Evolutionary conservation across 1,140 invertebrate species (phyloP).

Genomic region (Lordiphosa clarofinis): DNA sequence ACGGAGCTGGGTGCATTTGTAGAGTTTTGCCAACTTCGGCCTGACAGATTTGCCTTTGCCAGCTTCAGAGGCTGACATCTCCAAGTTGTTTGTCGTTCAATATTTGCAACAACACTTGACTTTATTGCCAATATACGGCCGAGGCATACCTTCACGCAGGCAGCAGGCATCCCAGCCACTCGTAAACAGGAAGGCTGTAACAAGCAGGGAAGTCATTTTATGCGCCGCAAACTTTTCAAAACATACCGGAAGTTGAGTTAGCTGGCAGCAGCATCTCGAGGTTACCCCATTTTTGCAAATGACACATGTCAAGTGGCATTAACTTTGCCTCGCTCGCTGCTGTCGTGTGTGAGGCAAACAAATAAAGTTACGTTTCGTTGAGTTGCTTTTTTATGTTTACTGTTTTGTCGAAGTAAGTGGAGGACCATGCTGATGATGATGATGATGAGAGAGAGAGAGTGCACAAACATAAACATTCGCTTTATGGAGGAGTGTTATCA

Average conservation of each 20-base stretch:
- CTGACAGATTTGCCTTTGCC: not conserved
- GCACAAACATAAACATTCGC: slow-evolving; percentile 75
- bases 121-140: slow-evolving; percentile 71
- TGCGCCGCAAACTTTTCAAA: slow-evolving; percentile 76
- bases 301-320: slow-evolving; percentile 78
- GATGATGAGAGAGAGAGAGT: slow-evolving; percentile 43
- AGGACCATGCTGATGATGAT: slow-evolving; percentile 46
- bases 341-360: slow-evolving; percentile 65
- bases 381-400: slow-evolving; percentile 47
- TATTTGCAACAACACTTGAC: slow-evolving; percentile 74
- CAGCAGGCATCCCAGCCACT: slow-evolving; percentile 9
- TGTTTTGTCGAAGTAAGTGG: slow-evolving; percentile 65
- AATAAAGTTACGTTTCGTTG: slow-evolving; percentile 78
- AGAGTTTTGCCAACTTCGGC: no score
- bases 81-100: slow-evolving; percentile 30
- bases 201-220: slow-evolving; percentile 74
- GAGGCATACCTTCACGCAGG: slow-evolving; percentile 4
- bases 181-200: slow-evolving; percentile 75
- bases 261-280: slow-evolving; percentile 42
- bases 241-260: slow-evolving; percentile 77
- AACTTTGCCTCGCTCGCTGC: slow-evolving; percentile 73
- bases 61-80: slow-evolving; percentile 16
- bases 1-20: no score
- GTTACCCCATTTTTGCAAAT: slow-evolving; percentile 73
- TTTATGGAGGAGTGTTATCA: slow-evolving; percentile 62